Conservation (phyloP, 2,113 vertebrate genomes). For the Plectropomus leopardus region DNA sequence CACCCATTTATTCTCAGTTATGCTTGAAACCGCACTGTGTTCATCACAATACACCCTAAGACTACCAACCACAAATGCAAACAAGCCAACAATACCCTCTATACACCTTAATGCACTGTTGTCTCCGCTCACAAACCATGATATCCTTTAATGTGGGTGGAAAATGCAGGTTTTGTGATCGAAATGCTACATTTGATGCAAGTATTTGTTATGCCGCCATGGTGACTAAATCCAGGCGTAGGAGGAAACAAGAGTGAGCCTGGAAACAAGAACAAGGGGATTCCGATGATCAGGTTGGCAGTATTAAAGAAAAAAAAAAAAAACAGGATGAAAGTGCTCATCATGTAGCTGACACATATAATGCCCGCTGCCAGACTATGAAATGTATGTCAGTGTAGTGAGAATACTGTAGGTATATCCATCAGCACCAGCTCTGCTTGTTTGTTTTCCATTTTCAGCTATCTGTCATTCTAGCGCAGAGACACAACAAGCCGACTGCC, state of each 20-base stretch:
- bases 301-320: slow-evolving; percentile 16
- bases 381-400: slow-evolving; percentile 16
- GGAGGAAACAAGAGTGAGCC: slow-evolving; percentile 52
- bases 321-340: slow-evolving; percentile 20
- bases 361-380: background rate
- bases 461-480: slow-evolving; percentile 59
- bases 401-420: slow-evolving; percentile 22
- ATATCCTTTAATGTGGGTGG: slow-evolving; percentile 71
- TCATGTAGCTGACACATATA: background rate
- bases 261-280: slow-evolving; percentile 60
- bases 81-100: slow-evolving; percentile 52
- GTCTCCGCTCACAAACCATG: slow-evolving; percentile 60
- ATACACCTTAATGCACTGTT: slow-evolving; percentile 61
- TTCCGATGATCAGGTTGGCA: slow-evolving; percentile 41
- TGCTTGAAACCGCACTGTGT: slow-evolving; percentile 72
- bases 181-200: slow-evolving; percentile 59
- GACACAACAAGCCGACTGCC: slow-evolving; percentile 60
- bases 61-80: slow-evolving; percentile 69
- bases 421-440: slow-evolving; percentile 56
- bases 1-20: slow-evolving; percentile 64
- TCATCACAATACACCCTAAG: slow-evolving; percentile 68
- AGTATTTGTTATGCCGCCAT: slow-evolving; percentile 77
- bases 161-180: slow-evolving; percentile 56
- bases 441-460: slow-evolving; percentile 66
- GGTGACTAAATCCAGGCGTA: slow-evolving; percentile 65